Evolutionary conservation across 2,113 vertebrate species (phyloP), one percentile per base, ranked within the genome.

Genomic region (Collichthys lucidus): DNA sequence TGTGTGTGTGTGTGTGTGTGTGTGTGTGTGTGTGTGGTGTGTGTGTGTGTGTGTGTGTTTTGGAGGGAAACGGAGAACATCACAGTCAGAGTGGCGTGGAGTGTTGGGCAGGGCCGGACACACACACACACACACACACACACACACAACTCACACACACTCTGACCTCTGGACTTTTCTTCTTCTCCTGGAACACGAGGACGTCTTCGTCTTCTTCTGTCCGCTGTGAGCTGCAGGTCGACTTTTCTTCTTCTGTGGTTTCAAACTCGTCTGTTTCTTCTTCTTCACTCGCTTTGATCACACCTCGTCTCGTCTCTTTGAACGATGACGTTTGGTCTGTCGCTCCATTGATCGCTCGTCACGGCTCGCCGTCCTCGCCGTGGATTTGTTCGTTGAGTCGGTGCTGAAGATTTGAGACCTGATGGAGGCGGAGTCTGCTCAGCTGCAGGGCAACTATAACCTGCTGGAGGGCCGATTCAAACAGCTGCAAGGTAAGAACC

Each of bases 381-480:
- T 19, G 57, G 29, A 60, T 1, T 9, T 12, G 46, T 3, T 53
- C 22, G 0, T 16, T 15, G 14, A 12, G 6, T 20, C 3, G 3
- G 24, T 3, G 17, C 0, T 40, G 29, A 24, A 4, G 7, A 1
- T 52, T n/a, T 1, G 42, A 35, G 50, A 0, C n/a, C 29, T 87
- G 89, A 98, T 98, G 98, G 97, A 98, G 93, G 87, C 93, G 89
- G 96, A 96, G 77, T 95, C 63, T 90, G 88, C 61, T 96, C 96
- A 97, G 92, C 93, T 94, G 88, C 93, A 95, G 26, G 94, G 95
- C 89, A 97, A 94, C 95, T 97, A 96, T 87, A 97, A 96, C 80
- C 96, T 95, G 93, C 94, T 99, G 91, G 98, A 99, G 86, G 97
- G 97, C 49, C 95, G 98, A 49, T 98, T 99, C 95, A 98, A 98